These are phyloP conservation scores for Semnopithecus entellus DNA, from an alignment of 2,113 vertebrate genomes.

Conservation along the genomic window DNA sequence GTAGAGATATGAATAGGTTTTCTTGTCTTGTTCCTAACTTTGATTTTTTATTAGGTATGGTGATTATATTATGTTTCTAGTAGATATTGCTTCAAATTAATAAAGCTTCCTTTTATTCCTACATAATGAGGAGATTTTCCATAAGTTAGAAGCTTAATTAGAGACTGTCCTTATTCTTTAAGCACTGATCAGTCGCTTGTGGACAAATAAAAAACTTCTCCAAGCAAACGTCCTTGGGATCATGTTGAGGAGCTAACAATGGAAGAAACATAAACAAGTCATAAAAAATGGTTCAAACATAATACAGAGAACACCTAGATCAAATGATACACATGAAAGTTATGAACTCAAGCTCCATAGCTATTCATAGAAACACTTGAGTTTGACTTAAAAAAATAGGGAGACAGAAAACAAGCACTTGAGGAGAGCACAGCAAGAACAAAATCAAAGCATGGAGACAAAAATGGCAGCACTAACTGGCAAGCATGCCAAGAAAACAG, in stretches of 20 bases:
- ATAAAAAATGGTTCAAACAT: background rate
- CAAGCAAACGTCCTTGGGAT: background rate
- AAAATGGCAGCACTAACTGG: background rate
- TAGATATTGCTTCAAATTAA: background rate
- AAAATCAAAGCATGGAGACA: background rate
- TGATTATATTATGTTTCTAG: background rate
- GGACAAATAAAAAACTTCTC: background rate
- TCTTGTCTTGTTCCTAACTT: background rate
- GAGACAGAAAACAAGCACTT: background rate
- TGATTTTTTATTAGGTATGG: background rate
- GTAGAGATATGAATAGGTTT: background rate
- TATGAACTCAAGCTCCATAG: background rate
- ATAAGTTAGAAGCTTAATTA: background rate
- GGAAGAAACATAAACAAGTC: background rate
- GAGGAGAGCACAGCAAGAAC: background rate
- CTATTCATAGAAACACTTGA: background rate
- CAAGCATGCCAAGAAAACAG: background rate
- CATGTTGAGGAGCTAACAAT: background rate
- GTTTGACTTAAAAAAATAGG: background rate
- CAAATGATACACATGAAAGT: background rate
- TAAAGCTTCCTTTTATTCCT: background rate
- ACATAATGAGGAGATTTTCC: background rate
- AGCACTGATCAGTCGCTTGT: background rate
- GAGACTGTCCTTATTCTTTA: background rate
- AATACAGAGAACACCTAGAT: background rate